Evolutionary conservation across 2,888 invertebrate genomes (phyloP).

Genomic region (Ethmia dodecea): DNA sequence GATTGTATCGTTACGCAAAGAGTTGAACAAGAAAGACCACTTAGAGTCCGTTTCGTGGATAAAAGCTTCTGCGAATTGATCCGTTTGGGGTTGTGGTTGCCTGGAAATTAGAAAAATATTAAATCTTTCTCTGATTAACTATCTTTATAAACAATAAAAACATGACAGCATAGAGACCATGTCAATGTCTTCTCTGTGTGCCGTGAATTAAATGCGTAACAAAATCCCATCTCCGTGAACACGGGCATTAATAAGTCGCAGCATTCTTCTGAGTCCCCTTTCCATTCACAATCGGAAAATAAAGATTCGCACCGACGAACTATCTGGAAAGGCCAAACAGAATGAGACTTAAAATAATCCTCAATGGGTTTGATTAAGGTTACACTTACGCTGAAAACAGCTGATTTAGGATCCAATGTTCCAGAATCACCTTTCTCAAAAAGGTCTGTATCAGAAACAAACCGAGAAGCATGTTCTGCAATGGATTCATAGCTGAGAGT

Average conservation of each 20-base stretch:
- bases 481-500: slow-evolving; percentile 62
- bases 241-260: slow-evolving; percentile 81
- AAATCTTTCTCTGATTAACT: too few species aligned
- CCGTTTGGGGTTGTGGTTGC: slow-evolving; percentile 37
- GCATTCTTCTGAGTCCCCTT: slow-evolving; percentile 81
- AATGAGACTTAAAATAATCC: too few species aligned
- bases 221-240: slow-evolving; percentile 87
- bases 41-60: slow-evolving; percentile 82
- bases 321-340: too few species aligned
- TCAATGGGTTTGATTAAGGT: background rate
- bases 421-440: background rate
- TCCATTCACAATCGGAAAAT: slow-evolving; percentile 81
- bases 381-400: slow-evolving; percentile 50
- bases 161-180: too few species aligned
- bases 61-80: slow-evolving; percentile 67
- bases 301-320: slow-evolving; percentile 79
- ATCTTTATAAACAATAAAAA: too few species aligned
- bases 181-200: slow-evolving; percentile 76
- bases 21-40: slow-evolving; percentile 79
- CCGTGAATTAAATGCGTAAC: slow-evolving; percentile 83
- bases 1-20: slow-evolving; percentile 59
- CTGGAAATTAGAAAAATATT: too few species aligned
- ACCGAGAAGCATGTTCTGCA: slow-evolving; percentile 38
- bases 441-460: slow-evolving; percentile 37
- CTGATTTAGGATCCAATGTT: slow-evolving; percentile 45